Evolutionary conservation across 2,113 vertebrate species (phyloP), one percentile per base, ranked within the genome.

Genomic region (Australoheros scitulus): DNA sequence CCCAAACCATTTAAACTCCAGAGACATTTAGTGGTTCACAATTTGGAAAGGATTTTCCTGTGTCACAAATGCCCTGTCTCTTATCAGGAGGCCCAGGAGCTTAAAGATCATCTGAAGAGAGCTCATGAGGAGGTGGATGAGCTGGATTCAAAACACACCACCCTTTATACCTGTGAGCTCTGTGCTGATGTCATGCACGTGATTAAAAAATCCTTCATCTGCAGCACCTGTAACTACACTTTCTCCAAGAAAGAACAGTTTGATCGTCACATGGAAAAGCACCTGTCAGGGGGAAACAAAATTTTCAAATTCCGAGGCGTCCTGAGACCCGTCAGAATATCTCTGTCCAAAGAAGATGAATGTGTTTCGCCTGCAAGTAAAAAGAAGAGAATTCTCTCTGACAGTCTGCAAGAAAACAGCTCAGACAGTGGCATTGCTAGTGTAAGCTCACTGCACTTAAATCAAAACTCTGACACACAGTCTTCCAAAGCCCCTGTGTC

Each of bases 1-100:
- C 98, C 98, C 59, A 99, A 99, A 55, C 98, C 98, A 20, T 99
- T 99, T 89, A 99, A 99, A 92, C 97, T 99, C 57, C 98, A 99
- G 89, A 96, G 98, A 52, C 98, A 99, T 90, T 94, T 99, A 34
- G 98, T 98, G 1, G 98, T 99, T 80, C 98, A 99, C 95, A 99
- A 98, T 89, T 91, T 98, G 18, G 97, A 98, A 90, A 98, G 98
- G 93, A 97, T 99, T 65, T 99, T 97, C 91, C 87, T 99, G 86
- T 99, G 98, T 90, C 97, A 97, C 86, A 97, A 91, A 90, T 99
- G 98, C 86, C 98, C 98, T 0, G 95, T 97, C 57, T 97, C 97
- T 60, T 99, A 98, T 91, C 95, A 96, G 34, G 97, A 99, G 84
- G 96, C 92, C 64, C 93, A 96, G 8, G 97, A 98, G 77, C 96